Conservation (phyloP, 2,888 invertebrate genomes). For the Nebria salina region DNA sequence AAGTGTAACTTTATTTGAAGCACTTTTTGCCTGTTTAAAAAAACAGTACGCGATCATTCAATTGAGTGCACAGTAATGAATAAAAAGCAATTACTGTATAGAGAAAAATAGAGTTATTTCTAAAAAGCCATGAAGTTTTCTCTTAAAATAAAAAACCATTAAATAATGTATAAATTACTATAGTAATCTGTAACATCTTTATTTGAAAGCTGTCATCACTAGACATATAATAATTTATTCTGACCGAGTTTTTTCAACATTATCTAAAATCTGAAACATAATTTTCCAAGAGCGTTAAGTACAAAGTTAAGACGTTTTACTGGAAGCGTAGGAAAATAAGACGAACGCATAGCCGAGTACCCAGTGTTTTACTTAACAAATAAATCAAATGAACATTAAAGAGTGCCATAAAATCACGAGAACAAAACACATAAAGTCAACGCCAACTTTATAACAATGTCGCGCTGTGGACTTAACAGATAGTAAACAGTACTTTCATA, state of each 20-base stretch:
- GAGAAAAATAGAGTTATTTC: too few species aligned
- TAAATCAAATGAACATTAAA: slow-evolving; percentile 46
- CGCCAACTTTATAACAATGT: slow-evolving; percentile 46
- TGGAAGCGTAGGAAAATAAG: slow-evolving; percentile 15
- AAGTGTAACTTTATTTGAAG: too few species aligned
- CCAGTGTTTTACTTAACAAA: slow-evolving; percentile 41
- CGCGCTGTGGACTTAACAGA: slow-evolving; percentile 43
- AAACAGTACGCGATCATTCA: too few species aligned
- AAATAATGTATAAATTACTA: too few species aligned
- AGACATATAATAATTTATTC: not conserved
- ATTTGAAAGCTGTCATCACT: not conserved
- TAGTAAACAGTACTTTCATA: slow-evolving; percentile 30
- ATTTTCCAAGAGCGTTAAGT: slow-evolving; percentile 29
- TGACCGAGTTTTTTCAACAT: slow-evolving; percentile 15
- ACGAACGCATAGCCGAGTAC: not conserved
- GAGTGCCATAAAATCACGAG: slow-evolving; percentile 45
- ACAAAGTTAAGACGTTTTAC: slow-evolving; percentile 34
- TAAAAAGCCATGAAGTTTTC: too few species aligned
- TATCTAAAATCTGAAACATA: slow-evolving; percentile 35
- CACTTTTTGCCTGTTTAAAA: too few species aligned
- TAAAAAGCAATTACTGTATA: too few species aligned
- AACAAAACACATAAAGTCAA: slow-evolving; percentile 46
- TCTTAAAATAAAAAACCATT: too few species aligned
- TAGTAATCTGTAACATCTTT: not conserved
- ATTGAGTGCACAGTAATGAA: too few species aligned